phyloP scores from a whole-genome alignment of 2,888 invertebrate genomes.

The Drosophila histrio region DNA sequence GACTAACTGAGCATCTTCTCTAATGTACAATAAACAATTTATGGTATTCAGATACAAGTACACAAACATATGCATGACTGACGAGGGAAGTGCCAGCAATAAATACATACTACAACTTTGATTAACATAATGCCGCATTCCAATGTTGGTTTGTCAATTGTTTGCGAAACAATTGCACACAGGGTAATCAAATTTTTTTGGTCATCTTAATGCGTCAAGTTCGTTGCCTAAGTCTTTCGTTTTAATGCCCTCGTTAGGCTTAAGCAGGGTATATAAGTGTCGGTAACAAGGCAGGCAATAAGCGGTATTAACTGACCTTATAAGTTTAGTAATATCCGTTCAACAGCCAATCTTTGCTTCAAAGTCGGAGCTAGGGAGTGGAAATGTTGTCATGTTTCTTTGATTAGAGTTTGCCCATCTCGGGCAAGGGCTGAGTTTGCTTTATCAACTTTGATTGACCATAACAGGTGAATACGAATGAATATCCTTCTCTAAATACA shows the following conservation, averaged over 20 bases:
- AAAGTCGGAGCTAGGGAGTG: not conserved
- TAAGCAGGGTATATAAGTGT: conserved; percentile 1
- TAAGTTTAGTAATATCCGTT: conserved; percentile 14
- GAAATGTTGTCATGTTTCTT: not conserved
- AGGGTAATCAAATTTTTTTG: conserved; percentile 8
- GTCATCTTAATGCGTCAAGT: conserved; percentile 46
- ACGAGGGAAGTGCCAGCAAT: conserved; percentile 6
- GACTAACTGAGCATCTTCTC: conserved; percentile 14
- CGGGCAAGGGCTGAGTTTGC: not conserved
- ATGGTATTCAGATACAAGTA: not conserved
- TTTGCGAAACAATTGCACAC: conserved; percentile 10
- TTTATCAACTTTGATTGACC: not conserved
- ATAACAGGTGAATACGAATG: not conserved
- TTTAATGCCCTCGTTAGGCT: conserved; percentile 18
- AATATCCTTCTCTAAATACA: too few relatives aligned
- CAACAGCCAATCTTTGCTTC: not conserved
- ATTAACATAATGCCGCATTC: conserved; percentile 24
- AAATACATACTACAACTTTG: not conserved
- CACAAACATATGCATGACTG: not conserved
- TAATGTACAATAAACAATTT: conserved; percentile 8
- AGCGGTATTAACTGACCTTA: conserved; percentile 6
- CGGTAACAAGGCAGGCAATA: not conserved
- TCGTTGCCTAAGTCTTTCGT: conserved; percentile 77
- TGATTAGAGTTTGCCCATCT: not conserved
- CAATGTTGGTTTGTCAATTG: conserved; percentile 39